Percentiles rank a stretch among this genome's conserved stretches.
Evolutionary conservation across 2,888 invertebrate genomes (phyloP).

Genomic region (Apocheima hispidaria): DNA sequence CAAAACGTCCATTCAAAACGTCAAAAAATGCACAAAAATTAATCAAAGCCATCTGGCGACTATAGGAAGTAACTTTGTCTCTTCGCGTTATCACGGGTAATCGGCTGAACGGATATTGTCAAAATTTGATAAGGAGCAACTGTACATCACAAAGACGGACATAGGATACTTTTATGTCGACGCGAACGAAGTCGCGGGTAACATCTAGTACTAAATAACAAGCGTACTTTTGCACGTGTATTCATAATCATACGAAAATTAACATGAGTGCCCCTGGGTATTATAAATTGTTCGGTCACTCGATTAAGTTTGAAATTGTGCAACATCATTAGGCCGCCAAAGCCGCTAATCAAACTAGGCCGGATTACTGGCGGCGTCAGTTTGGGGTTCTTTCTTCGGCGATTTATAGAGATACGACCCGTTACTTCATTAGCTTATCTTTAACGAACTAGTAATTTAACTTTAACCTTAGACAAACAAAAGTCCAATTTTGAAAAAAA

Average conservation of each 20-base stretch:
- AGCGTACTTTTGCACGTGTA: slow-evolving; percentile 10
- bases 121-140: no score
- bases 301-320: slow-evolving; percentile 51
- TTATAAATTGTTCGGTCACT: slow-evolving; percentile 52
- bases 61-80: no score
- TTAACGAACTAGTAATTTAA: slow-evolving; percentile 9
- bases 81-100: no score
- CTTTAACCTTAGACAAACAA: background rate
- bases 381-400: slow-evolving; percentile 15
- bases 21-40: no score
- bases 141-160: no score
- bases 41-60: no score
- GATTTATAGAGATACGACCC: slow-evolving; percentile 23
- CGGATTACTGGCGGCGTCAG: slow-evolving; percentile 26
- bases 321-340: slow-evolving; percentile 37
- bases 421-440: slow-evolving; percentile 30
- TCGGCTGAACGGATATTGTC: no score
- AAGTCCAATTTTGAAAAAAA: background rate
- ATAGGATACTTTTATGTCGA: background rate
- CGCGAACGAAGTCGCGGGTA: background rate
- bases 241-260: slow-evolving; percentile 51
- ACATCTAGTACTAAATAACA: background rate
- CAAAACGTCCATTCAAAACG: no score
- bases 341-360: slow-evolving; percentile 38
- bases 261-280: slow-evolving; percentile 48